These are phyloP conservation scores for Enteromius trimaculatus DNA, from an alignment of 2,797 vertebrate genomes.

Conservation along the genomic window DNA sequence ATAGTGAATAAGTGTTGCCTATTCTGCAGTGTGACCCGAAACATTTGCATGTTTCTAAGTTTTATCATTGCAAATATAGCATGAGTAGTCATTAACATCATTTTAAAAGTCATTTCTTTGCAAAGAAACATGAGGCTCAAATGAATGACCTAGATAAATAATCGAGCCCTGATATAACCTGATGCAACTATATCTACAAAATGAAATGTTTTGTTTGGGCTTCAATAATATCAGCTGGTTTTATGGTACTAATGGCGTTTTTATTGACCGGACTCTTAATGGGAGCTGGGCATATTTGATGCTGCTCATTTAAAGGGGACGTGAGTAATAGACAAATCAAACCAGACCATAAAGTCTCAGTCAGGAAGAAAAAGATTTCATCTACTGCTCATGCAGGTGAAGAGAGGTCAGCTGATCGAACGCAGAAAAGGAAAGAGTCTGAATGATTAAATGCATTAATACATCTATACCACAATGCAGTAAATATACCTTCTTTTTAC, in stretches of 20 bases:
- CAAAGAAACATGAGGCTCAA: conserved; percentile 76
- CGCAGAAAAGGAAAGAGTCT: conserved; percentile 56
- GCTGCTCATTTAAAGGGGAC: conserved; percentile 95
- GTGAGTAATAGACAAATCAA: conserved; percentile 96
- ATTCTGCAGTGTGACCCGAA: neutral
- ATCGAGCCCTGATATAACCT: conserved; percentile 78
- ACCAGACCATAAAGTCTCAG: conserved; percentile 89
- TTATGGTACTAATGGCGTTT: conserved; percentile 92
- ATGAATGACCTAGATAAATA: conserved; percentile 89
- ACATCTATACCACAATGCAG: conserved; percentile 46
- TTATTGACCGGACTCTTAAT: conserved; percentile 92
- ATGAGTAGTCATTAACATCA: neutral
- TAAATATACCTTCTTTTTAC: conserved; percentile 1
- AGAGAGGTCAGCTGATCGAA: conserved; percentile 53
- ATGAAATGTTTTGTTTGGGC: conserved; percentile 98
- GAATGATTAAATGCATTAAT: conserved; percentile 16
- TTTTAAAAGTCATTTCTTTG: conserved; percentile 69
- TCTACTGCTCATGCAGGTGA: conserved; percentile 78
- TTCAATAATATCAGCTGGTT: conserved; percentile 95
- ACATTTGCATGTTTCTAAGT: conserved; percentile 33
- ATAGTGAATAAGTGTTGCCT: too few relatives aligned
- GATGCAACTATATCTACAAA: conserved; percentile 79
- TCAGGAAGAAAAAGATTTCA: conserved; percentile 82
- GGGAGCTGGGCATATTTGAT: conserved; percentile 95
- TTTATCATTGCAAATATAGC: conserved; percentile 69